Evolutionary conservation across 2,888 invertebrate genomes (phyloP).

Genomic region (Thecophora atra): DNA sequence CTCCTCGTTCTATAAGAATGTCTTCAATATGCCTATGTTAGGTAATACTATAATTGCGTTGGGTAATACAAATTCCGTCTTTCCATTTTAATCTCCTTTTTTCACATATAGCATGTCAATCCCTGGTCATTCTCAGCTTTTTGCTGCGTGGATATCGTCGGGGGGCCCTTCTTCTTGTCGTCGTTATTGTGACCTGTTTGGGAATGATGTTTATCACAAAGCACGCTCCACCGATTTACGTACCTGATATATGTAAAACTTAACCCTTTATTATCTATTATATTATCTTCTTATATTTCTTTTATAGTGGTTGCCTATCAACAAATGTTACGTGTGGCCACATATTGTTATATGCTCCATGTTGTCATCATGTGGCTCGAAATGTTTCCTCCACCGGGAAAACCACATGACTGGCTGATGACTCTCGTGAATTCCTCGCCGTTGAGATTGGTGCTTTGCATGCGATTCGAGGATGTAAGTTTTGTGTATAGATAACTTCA

Average conservation of each 20-base stretch:
- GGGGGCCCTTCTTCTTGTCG: constrained; percentile 56
- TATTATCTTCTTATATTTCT: background rate
- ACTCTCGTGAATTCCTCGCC: constrained; percentile 51
- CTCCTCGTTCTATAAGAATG: constrained; percentile 54
- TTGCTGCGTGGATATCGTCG: constrained; percentile 56
- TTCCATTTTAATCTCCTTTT: constrained; percentile 2
- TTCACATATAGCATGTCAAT: constrained; percentile 51
- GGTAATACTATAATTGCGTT: constrained; percentile 47
- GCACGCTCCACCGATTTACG: constrained; percentile 58
- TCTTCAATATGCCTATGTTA: constrained; percentile 58
- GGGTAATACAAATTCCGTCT: background rate
- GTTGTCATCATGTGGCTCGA: constrained; percentile 59
- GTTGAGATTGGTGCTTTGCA: constrained; percentile 53
- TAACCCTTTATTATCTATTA: background rate
- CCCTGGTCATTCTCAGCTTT: constrained; percentile 58
- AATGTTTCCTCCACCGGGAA: constrained; percentile 56
- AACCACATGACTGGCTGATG: constrained; percentile 50
- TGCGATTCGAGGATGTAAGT: constrained; percentile 58
- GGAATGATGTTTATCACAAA: constrained; percentile 58
- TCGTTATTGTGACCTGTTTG: constrained; percentile 53
- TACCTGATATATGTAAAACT: constrained; percentile 57
- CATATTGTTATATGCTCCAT: constrained; percentile 58
- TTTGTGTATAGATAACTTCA: background rate
- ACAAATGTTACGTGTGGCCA: constrained; percentile 51
- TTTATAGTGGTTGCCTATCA: constrained; percentile 56